Conservation (phyloP, 2,797 vertebrate species). For the Jordanella pulchra region DNA sequence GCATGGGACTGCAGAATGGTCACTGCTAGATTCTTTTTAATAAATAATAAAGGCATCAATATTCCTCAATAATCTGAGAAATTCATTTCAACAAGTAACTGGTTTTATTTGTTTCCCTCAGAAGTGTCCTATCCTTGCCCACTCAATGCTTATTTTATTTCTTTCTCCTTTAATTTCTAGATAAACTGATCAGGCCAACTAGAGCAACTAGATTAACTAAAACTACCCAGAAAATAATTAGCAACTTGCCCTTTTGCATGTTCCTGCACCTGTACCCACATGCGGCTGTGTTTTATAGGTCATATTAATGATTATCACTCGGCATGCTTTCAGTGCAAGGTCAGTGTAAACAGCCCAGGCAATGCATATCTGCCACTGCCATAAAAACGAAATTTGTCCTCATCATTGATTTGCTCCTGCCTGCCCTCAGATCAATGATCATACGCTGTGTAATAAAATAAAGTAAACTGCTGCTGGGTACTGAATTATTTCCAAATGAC, state of each 20-base stretch:
- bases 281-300: constrained; percentile 32
- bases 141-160: constrained; percentile 34
- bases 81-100: constrained; percentile 7
- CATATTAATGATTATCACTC: constrained; percentile 21
- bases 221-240: neutral
- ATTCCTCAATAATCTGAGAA: constrained; percentile 48
- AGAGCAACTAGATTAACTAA: constrained; percentile 22
- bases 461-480: constrained; percentile 9
- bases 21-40: constrained; percentile 27
- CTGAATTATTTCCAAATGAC: neutral
- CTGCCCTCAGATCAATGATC: constrained; percentile 48
- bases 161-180: constrained; percentile 40
- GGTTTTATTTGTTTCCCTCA: constrained; percentile 17
- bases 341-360: constrained; percentile 18
- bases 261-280: neutral
- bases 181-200: constrained; percentile 41
- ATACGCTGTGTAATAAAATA: constrained; percentile 35
- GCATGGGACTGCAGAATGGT: constrained; percentile 16
- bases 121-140: neutral
- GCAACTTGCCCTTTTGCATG: neutral
- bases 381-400: constrained; percentile 37
- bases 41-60: constrained; percentile 59
- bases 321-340: constrained; percentile 14
- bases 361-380: constrained; percentile 46
- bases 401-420: constrained; percentile 50